phyloP scores from a whole-genome alignment of 2,113 vertebrate species.

The Anhinga rufa region DNA sequence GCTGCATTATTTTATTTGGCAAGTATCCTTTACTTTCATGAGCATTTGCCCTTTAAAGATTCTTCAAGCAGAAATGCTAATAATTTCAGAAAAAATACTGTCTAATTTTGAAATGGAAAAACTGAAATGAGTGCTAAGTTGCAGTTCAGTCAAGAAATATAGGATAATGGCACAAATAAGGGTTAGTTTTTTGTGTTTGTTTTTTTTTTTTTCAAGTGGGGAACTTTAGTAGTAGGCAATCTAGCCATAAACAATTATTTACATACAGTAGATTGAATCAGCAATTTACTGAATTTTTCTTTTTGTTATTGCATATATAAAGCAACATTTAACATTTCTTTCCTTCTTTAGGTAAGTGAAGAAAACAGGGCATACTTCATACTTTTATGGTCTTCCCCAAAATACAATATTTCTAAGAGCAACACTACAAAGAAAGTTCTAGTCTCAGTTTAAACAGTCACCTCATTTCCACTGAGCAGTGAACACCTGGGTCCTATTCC shows the following conservation, averaged over 20 bases:
- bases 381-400: not conserved
- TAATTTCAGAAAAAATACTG: not conserved
- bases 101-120: not conserved
- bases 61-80: not conserved
- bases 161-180: not conserved
- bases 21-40: not conserved
- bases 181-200: rapidly evolving
- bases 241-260: not conserved
- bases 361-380: not conserved
- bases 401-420: not conserved
- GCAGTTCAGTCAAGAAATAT: not conserved
- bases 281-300: not conserved
- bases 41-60: not conserved
- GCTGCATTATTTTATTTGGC: not conserved
- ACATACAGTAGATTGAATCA: not conserved
- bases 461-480: not conserved
- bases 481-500: not conserved
- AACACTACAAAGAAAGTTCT: not conserved
- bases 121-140: not conserved
- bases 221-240: not conserved
- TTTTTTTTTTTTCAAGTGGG: not conserved
- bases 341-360: not conserved
- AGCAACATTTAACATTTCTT: not conserved
- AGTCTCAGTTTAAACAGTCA: not conserved
- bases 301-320: not conserved